Percentiles rank a stretch among this genome's conserved stretches.
Evolutionary conservation across 2,797 vertebrate genomes (phyloP).

Genomic region (Platalea minor): DNA sequence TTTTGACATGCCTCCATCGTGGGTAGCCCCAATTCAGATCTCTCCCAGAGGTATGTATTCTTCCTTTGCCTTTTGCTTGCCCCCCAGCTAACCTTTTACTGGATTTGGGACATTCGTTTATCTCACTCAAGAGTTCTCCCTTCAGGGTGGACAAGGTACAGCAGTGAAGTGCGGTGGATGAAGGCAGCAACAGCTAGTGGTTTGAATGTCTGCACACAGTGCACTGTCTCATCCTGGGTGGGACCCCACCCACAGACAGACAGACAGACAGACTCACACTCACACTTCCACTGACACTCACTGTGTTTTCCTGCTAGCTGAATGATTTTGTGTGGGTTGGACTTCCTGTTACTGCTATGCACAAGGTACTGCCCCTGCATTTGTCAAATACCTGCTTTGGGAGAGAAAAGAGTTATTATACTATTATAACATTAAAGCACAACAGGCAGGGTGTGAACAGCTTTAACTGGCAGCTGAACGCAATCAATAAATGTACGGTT

Average conservation of each 20-base stretch:
- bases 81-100: neutral
- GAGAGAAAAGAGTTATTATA: neutral
- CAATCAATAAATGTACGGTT: neutral
- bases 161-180: neutral
- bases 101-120: neutral
- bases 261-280: neutral
- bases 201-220: neutral
- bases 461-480: neutral
- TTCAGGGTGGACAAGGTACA: neutral
- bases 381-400: neutral
- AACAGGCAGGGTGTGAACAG: neutral
- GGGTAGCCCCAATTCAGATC: constrained; percentile 82
- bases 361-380: neutral
- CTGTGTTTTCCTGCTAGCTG: neutral
- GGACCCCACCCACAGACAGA: neutral
- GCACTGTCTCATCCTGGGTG: neutral
- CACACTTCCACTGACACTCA: too few species aligned
- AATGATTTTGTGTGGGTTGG: neutral
- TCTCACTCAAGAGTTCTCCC: neutral
- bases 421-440: neutral
- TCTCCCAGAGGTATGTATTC: constrained; percentile 76
- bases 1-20: constrained; percentile 85
- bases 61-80: neutral
- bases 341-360: neutral
- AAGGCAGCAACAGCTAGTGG: neutral